phyloP scores from a whole-genome alignment of 2,888 invertebrate species.

The Leptopilina syphax region DNA sequence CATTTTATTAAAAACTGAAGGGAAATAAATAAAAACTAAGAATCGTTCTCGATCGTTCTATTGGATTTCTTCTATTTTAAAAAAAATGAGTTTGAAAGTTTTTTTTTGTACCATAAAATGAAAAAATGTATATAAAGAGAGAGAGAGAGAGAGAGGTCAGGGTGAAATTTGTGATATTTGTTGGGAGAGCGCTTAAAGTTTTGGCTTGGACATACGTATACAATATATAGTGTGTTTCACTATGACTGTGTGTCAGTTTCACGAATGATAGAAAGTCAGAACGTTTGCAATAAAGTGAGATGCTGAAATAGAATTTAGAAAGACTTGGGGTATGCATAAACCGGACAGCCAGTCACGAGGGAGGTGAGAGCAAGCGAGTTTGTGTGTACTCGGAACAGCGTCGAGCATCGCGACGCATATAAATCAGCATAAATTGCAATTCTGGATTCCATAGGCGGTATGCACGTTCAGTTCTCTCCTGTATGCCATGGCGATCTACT shows the following conservation, averaged over 20 bases:
- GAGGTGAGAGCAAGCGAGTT: conserved; percentile 18
- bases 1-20: too few relatives aligned
- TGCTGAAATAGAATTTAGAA: conserved; percentile 23
- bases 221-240: too few relatives aligned
- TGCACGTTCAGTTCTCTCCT: conserved; percentile 52
- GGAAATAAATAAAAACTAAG: too few relatives aligned
- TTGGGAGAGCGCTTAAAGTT: too few relatives aligned
- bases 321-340: conserved; percentile 9
- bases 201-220: too few relatives aligned
- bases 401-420: conserved; percentile 67
- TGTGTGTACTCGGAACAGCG: conserved; percentile 45
- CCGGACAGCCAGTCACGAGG: conserved; percentile 30
- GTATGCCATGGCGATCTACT: conserved; percentile 13
- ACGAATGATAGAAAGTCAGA: background rate
- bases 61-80: too few relatives aligned
- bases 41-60: too few relatives aligned
- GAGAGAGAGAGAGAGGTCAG: too few relatives aligned
- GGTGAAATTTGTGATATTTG: too few relatives aligned
- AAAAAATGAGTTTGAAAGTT: too few relatives aligned
- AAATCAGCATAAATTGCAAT: conserved; percentile 75
- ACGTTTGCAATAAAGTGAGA: conserved; percentile 15
- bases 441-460: conserved; percentile 70
- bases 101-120: too few relatives aligned
- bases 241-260: background rate
- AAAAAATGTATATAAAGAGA: too few relatives aligned